These are phyloP conservation scores for Raja brachyura DNA, from an alignment of 2,113 vertebrate genomes.

Conservation along the genomic window DNA sequence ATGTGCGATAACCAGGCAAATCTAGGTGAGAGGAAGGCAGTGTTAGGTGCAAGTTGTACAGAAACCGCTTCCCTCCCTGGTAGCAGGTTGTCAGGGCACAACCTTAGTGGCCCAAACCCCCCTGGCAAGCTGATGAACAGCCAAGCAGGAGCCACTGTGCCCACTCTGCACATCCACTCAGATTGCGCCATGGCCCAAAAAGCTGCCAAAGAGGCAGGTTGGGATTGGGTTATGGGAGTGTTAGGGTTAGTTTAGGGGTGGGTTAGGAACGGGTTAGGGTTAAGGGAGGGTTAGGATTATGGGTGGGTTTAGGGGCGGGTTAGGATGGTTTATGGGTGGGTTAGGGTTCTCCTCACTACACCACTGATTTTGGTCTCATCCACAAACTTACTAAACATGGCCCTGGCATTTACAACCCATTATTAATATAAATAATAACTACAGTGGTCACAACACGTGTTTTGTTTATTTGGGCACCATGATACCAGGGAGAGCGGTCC, in stretches of 20 bases:
- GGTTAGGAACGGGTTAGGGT: no score
- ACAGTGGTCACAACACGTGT: not conserved
- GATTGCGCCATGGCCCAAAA: not conserved
- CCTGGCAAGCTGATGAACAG: no score
- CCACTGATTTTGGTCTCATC: no score
- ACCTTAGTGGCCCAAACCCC: not conserved
- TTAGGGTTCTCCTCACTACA: no score
- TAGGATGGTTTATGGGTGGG: no score
- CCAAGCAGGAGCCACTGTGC: not conserved
- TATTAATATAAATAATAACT: no score
- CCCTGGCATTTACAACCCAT: no score
- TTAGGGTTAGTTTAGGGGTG: no score
- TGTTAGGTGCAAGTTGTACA: not conserved
- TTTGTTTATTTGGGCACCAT: not conserved
- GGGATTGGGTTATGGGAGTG: no score
- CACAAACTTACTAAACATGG: no score
- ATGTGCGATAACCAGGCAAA: slow-evolving; percentile 95
- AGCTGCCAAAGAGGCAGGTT: not conserved
- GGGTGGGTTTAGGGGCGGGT: no score
- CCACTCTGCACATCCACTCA: not conserved
- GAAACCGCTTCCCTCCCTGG: not conserved
- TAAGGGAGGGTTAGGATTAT: no score
- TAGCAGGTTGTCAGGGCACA: not conserved
- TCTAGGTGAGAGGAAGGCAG: slow-evolving; percentile 57
- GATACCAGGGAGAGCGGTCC: not conserved